These are phyloP conservation scores for Tetraodon nigroviridis DNA, from an alignment of 2,113 vertebrate species.

Conservation along the genomic window DNA sequence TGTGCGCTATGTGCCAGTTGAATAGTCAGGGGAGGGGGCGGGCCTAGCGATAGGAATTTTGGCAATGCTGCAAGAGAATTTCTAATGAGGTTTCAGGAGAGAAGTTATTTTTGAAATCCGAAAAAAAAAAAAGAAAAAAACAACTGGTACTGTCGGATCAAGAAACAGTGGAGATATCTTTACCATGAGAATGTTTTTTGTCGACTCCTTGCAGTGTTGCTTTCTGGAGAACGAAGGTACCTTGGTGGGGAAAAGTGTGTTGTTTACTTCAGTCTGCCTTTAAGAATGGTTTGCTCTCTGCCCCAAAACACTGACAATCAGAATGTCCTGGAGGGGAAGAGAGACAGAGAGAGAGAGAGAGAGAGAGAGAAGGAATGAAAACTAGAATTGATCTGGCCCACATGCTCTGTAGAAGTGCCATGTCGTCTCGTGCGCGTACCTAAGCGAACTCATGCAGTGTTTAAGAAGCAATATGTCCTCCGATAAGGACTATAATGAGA, in stretches of 20 bases:
- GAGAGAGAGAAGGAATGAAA: constrained; percentile 20
- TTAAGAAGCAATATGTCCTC: constrained; percentile 71
- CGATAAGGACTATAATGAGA: constrained; percentile 61
- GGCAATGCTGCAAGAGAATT: constrained; percentile 69
- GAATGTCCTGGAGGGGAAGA: constrained; percentile 55
- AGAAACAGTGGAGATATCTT: constrained; percentile 54
- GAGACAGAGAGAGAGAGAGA: constrained; percentile 4
- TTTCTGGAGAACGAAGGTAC: constrained; percentile 44
- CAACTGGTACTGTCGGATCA: constrained; percentile 31
- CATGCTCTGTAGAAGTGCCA: constrained; percentile 70
- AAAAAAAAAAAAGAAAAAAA: constrained; percentile 25
- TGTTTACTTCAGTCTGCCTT: constrained; percentile 70
- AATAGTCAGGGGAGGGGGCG: constrained; percentile 47
- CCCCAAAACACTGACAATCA: constrained; percentile 70
- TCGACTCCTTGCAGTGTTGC: constrained; percentile 66
- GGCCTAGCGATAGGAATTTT: constrained; percentile 65
- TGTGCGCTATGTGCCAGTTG: constrained; percentile 59
- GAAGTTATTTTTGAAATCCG: constrained; percentile 61
- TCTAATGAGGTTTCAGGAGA: constrained; percentile 71
- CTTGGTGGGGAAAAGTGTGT: constrained; percentile 38
- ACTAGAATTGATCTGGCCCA: constrained; percentile 44
- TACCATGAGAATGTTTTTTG: constrained; percentile 57
- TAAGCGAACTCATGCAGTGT: constrained; percentile 67
- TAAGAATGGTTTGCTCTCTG: constrained; percentile 65
- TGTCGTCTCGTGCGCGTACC: constrained; percentile 61